These are phyloP conservation scores for Xyrichtys novacula DNA, from an alignment of 2,797 vertebrate genomes.

Conservation along the genomic window DNA sequence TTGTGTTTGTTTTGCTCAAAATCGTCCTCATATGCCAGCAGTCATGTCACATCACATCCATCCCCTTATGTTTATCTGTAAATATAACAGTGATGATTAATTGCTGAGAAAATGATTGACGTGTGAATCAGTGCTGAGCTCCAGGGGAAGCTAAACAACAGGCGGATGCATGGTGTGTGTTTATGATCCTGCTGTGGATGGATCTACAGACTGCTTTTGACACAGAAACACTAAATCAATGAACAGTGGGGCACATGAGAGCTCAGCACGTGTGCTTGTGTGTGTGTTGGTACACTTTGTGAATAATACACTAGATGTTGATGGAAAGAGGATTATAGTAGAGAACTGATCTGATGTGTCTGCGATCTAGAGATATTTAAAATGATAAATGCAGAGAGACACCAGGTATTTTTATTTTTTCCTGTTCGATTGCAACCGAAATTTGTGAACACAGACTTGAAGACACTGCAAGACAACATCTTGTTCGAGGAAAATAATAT, in stretches of 20 bases:
- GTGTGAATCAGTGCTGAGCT: not conserved
- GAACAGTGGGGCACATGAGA: not conserved
- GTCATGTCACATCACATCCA: not conserved
- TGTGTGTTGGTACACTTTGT: not conserved
- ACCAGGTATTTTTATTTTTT: too few relatives aligned
- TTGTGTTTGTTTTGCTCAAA: not conserved
- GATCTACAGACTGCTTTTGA: constrained; percentile 5
- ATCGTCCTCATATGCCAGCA: constrained; percentile 1
- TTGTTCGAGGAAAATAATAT: too few relatives aligned
- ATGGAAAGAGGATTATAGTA: constrained; percentile 13
- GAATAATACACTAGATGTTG: not conserved
- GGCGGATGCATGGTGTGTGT: constrained; percentile 33
- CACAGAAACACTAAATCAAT: constrained; percentile 24
- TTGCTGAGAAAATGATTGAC: not conserved
- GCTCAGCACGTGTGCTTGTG: not conserved
- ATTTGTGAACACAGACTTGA: too few relatives aligned
- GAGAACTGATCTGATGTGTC: not conserved
- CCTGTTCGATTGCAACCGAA: too few relatives aligned
- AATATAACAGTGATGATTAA: not conserved
- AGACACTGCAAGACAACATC: too few relatives aligned
- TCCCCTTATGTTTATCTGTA: not conserved
- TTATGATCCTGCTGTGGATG: constrained; percentile 15
- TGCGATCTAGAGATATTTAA: not conserved
- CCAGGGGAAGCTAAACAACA: constrained; percentile 8
- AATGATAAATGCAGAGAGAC: too few relatives aligned